Evolutionary conservation across 2,797 vertebrate species (phyloP), one percentile per base, ranked within the genome.

Genomic region (Nyctalus aviator): DNA sequence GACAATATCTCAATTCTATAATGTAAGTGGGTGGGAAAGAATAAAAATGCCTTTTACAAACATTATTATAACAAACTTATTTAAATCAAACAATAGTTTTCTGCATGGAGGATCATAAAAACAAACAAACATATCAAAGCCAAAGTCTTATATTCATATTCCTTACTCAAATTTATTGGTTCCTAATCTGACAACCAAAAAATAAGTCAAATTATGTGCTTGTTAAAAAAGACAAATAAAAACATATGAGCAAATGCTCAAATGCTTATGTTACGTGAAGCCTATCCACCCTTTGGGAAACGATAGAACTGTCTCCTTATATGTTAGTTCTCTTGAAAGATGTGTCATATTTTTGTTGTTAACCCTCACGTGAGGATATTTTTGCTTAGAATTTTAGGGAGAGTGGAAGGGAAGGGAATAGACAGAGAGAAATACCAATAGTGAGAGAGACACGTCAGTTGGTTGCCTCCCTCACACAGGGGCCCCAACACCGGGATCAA

Each of bases 1-100:
- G 96, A 23, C 71, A 91, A 2, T 96, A 86, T 94, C 59, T 97
- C 90, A 96, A 83, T 94, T 30, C 11, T 37, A 0, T 59, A 90
- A 59, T 68, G 5, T 37, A 78, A 91, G 50, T 75, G 62, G 37
- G 21, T 87, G 4, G 15, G 7, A 84, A 78, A 14, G 35, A 62
- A 91, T 93, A 85, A 92, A 64, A 68, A 59, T 94, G 69, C 13
- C 59, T 77, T 79, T 79, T 87, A 48, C 21, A 78, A 91, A 89
- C 50, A 12, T 83, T 94, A 53, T 68, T 95, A 25, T 50, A 91
- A 90, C 12, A 89, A 44, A 8, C 0, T 20, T 27, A 59, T 20
- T 9, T 85, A 8, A 95, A 82, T 91, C 44, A 86, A 76, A 87
- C 35, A 93, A 64, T 83, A 64, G n/a, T 62, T 83, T 46, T 95